These are phyloP conservation scores for Babylonia areolata DNA, from an alignment of 1,140 invertebrate species.

Conservation along the genomic window DNA sequence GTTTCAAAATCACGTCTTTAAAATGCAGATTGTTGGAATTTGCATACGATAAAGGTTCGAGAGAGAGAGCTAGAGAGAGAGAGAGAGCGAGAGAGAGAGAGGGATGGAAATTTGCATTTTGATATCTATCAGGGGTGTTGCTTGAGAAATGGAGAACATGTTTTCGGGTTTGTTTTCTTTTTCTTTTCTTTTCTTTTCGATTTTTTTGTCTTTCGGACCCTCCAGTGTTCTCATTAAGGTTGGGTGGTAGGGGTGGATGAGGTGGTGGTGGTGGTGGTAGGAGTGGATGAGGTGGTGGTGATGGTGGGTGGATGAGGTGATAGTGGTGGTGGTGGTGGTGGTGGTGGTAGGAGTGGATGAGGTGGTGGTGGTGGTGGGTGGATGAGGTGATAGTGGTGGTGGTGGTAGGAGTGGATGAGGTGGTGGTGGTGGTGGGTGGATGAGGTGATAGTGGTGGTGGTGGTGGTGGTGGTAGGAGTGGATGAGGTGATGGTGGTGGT, in stretches of 20 bases:
- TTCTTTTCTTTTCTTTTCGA: background rate
- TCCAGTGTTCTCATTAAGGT: background rate
- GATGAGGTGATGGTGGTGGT: too few species aligned
- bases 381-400: too few species aligned
- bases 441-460: too few species aligned
- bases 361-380: too few species aligned
- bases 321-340: too few species aligned
- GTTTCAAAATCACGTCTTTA: conserved; percentile 4
- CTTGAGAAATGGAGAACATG: background rate
- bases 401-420: too few species aligned
- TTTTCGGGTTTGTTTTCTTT: background rate
- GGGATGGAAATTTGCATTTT: background rate
- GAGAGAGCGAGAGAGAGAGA: too few species aligned
- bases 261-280: background rate
- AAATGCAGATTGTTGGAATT: conserved; percentile 1
- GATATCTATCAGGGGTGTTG: background rate
- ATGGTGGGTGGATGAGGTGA: background rate
- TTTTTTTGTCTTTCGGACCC: background rate
- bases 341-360: too few species aligned
- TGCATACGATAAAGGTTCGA: background rate
- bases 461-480: too few species aligned
- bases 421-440: too few species aligned
- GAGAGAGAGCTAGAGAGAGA: too few species aligned
- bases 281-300: too few species aligned
- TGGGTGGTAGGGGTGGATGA: background rate